These are phyloP conservation scores for Corydoras maculifer DNA, from an alignment of 2,113 vertebrate genomes.

Conservation along the genomic window DNA sequence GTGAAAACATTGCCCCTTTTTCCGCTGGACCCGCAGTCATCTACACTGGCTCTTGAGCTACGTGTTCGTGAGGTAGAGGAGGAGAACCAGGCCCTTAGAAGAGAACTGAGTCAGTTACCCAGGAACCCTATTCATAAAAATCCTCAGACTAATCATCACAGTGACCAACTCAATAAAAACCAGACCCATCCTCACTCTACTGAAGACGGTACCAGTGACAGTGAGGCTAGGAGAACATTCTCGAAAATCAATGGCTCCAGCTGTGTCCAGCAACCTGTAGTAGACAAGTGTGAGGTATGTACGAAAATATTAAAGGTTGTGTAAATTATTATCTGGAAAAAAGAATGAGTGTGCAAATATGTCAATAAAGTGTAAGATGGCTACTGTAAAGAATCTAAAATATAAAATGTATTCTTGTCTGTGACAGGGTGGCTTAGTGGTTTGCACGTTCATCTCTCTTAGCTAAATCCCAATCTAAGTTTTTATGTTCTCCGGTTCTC, in stretches of 20 bases:
- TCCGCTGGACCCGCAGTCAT: slow-evolving; percentile 78
- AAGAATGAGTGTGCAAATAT: too few relatives aligned
- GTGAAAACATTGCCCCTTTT: slow-evolving; percentile 86
- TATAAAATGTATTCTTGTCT: too few relatives aligned
- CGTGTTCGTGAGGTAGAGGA: slow-evolving; percentile 88
- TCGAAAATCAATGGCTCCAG: slow-evolving; percentile 81
- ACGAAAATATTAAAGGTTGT: neutral
- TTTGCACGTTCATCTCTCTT: too few relatives aligned
- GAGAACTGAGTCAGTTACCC: slow-evolving; percentile 80
- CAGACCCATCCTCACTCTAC: slow-evolving; percentile 82
- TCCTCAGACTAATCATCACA: slow-evolving; percentile 33
- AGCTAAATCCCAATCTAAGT: too few relatives aligned
- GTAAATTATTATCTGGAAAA: too few relatives aligned
- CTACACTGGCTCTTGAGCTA: slow-evolving; percentile 77
- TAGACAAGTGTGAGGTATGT: slow-evolving; percentile 96
- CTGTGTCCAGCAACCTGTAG: slow-evolving; percentile 83
- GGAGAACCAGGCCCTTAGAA: slow-evolving; percentile 82
- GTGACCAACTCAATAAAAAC: slow-evolving; percentile 63
- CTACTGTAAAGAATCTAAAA: too few relatives aligned
- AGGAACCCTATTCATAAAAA: slow-evolving; percentile 49
- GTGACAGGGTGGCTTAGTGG: too few relatives aligned
- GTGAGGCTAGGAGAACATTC: slow-evolving; percentile 78
- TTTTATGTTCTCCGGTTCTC: too few relatives aligned
- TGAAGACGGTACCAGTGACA: slow-evolving; percentile 91
- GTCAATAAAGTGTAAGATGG: too few relatives aligned